Conservation (phyloP, 2,113 vertebrate species). For the Thamnaconus septentrionalis region DNA sequence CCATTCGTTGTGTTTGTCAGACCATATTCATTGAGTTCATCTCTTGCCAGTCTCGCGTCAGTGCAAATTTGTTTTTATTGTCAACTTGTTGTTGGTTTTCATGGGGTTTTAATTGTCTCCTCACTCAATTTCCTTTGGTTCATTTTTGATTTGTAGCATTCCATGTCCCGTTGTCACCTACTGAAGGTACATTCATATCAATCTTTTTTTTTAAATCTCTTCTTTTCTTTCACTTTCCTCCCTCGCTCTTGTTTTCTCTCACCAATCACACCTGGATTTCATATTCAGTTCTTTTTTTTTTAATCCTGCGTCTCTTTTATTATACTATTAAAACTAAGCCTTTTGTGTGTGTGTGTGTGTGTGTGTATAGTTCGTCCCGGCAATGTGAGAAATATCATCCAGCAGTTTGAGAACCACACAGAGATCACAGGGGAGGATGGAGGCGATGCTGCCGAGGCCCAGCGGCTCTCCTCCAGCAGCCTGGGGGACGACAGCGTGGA, state of each 20-base stretch:
- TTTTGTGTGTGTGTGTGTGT: background rate
- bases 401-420: conserved; percentile 90
- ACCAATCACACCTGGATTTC: background rate
- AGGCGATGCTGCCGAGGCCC: conserved; percentile 67
- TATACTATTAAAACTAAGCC: rapidly evolving
- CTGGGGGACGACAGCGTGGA: conserved; percentile 87
- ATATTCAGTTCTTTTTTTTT: background rate
- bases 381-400: conserved; percentile 91
- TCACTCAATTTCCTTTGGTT: conserved; percentile 40
- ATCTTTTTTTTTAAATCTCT: background rate
- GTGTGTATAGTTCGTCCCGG: conserved; percentile 80
- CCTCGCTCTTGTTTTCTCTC: background rate
- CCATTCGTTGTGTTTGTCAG: background rate
- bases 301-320: background rate
- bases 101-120: conserved; percentile 8
- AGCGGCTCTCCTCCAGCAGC: conserved; percentile 85
- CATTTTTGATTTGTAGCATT: conserved; percentile 66
- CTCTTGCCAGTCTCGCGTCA: conserved; percentile 6
- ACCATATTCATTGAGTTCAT: conserved; percentile 10
- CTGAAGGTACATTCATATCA: conserved; percentile 66
- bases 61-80: background rate
- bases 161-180: conserved; percentile 77
- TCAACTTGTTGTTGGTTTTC: conserved; percentile 21
- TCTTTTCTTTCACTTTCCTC: background rate
- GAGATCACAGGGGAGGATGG: conserved; percentile 67